Evolutionary conservation across 1,140 invertebrate species (phyloP), one percentile per base, ranked within the genome.

Genomic region (Drosophila rufa): DNA sequence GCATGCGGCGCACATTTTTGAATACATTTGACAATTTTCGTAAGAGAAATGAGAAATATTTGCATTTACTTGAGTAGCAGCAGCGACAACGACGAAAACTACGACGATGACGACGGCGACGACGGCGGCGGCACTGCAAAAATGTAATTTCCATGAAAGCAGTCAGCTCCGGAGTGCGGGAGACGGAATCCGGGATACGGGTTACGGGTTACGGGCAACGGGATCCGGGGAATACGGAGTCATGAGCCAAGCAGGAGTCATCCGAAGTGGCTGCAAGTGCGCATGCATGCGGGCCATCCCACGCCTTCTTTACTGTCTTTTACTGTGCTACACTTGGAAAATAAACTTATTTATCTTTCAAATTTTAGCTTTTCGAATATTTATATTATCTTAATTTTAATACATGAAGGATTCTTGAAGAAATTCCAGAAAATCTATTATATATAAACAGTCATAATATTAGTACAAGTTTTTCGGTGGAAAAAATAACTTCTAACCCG

Each of bases 1-100:
- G 85, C 81, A 89, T 85, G 85, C 85, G 85, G 85, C 85, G 79
- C 85, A 89, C 85, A 89, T 85, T 90, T 78, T 89, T 89, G 85
- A 89, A 89, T 89, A 89, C 85, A 89, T 89, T 89, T 89, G 85
- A 90, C 85, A 89, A 90, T 90, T 89, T 89, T 89, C 82, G 84
- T 73, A 69, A 81, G 66, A 90, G 85, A 89, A 89, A 89, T 89
- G 85, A 89, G 85, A 89, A 89, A 89, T 89, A 89, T 89, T 89
- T 89, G 85, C 85, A 89, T 89, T 89, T 90, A 85, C 85, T 89
- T 89, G 85, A 89, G 85, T 85, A 85, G 85, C 85, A 90, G 80
- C 71, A 80, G 73, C 71, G 58, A 47, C 67, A 71, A 33, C 55
- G 45, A 46, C 61, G 33, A 36, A 7, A 14, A 19, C 51, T 33